A percentile compares a stretch with the other conserved stretches of the same genome.
Evolutionary conservation across 1,140 invertebrate genomes (phyloP).

Genomic region (Temnothorax longispinosus): DNA sequence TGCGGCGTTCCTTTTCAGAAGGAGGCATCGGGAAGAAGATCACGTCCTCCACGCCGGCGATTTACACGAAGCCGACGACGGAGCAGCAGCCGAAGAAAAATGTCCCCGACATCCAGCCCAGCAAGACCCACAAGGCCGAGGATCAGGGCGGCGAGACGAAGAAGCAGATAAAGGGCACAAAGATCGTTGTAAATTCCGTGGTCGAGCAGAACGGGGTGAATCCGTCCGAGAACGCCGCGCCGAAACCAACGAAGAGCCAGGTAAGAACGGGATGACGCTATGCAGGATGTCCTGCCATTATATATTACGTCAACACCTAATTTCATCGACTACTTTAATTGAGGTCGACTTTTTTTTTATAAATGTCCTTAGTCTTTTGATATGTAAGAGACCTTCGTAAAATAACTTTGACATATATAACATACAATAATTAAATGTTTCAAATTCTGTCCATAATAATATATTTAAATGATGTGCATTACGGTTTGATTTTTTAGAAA

Average conservation of each 20-base stretch:
- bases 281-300: not conserved
- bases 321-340: not conserved
- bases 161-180: slow-evolving; percentile 76
- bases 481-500: not conserved
- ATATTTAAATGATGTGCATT: not conserved
- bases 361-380: not conserved
- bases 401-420: not conserved
- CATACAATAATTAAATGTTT: not conserved
- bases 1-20: slow-evolving; percentile 45
- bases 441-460: not conserved
- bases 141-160: slow-evolving; percentile 79
- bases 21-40: slow-evolving; percentile 62
- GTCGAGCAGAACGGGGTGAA: slow-evolving; percentile 75
- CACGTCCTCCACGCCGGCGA: slow-evolving; percentile 64
- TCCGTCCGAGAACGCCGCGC: slow-evolving; percentile 56
- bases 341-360: not conserved
- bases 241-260: slow-evolving; percentile 64
- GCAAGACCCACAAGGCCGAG: slow-evolving; percentile 78
- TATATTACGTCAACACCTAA: not conserved
- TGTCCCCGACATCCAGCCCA: slow-evolving; percentile 81
- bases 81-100: slow-evolving; percentile 74
- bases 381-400: not conserved
- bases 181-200: slow-evolving; percentile 81
- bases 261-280: slow-evolving; percentile 50
- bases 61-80: slow-evolving; percentile 81